Percentiles rank a stretch among this genome's conserved stretches.
Conservation (phyloP, 2,113 vertebrate genomes). For the Burhinus oedicnemus region DNA sequence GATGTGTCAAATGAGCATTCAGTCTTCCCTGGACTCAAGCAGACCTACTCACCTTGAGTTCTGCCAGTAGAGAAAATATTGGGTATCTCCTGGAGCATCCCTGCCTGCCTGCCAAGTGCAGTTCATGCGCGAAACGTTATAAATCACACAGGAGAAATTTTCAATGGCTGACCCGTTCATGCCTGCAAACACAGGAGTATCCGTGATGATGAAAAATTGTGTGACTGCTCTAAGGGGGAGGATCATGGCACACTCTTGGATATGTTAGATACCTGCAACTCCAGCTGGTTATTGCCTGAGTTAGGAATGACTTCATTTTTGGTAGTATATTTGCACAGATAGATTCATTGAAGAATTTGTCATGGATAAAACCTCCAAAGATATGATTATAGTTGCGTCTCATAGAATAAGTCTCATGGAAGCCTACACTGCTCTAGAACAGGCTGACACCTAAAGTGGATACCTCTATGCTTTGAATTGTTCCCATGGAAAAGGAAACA, state of each 20-base stretch:
- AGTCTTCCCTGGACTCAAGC: not conserved
- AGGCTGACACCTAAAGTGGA: not conserved
- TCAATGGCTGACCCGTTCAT: not conserved
- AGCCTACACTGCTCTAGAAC: not conserved
- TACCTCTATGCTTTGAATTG: not conserved
- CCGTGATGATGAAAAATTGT: not conserved
- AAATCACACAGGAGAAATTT: slow-evolving; percentile 51
- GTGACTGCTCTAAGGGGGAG: not conserved
- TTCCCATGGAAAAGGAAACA: not conserved
- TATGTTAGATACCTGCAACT: not conserved
- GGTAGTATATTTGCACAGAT: not conserved
- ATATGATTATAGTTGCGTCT: not conserved
- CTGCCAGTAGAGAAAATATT: slow-evolving; percentile 14
- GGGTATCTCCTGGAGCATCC: slow-evolving; percentile 13
- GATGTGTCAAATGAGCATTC: not conserved
- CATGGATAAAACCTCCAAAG: not conserved
- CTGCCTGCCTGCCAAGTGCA: slow-evolving; percentile 51
- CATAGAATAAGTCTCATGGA: not conserved
- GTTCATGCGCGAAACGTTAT: slow-evolving; percentile 29
- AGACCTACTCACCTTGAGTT: not conserved
- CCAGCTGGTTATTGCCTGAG: not conserved
- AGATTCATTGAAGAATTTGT: not conserved
- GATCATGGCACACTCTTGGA: not conserved
- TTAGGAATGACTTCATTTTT: not conserved
- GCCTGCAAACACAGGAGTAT: not conserved